These are phyloP conservation scores for Romanomermis culicivorax DNA, from an alignment of 2,888 invertebrate genomes.

Conservation along the genomic window DNA sequence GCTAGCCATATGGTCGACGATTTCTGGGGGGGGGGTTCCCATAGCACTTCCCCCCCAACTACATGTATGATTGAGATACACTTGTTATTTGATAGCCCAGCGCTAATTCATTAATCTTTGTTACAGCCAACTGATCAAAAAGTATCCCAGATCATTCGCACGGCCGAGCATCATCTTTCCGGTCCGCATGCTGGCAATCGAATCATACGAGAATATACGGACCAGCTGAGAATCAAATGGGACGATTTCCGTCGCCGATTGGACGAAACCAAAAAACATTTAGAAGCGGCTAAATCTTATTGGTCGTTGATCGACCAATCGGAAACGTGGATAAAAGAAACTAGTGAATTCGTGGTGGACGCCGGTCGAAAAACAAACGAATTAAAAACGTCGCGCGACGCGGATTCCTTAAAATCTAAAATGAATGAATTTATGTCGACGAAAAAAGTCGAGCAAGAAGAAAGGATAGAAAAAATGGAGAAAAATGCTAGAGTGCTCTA, in stretches of 20 bases:
- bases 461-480: constrained; percentile 7
- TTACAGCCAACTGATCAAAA: constrained; percentile 49
- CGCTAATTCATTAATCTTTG: no score
- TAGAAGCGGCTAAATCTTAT: not conserved
- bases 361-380: not conserved
- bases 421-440: constrained; percentile 2
- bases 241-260: constrained; percentile 43
- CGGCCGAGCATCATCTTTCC: constrained; percentile 39
- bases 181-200: constrained; percentile 23
- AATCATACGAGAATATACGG: not conserved
- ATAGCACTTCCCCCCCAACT: no score
- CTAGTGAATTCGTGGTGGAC: constrained; percentile 5
- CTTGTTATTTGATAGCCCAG: no score
- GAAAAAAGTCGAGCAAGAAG: constrained; percentile 6
- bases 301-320: not conserved
- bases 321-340: constrained; percentile 7
- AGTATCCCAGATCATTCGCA: constrained; percentile 46
- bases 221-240: constrained; percentile 28
- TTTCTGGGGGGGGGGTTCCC: no score
- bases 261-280: constrained; percentile 30
- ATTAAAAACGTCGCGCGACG: constrained; percentile 7
- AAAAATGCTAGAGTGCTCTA: not conserved
- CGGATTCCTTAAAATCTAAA: not conserved
- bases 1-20: no score
- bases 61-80: no score